These are phyloP conservation scores for Cuculus canorus DNA, from an alignment of 2,797 vertebrate genomes.

Conservation along the genomic window DNA sequence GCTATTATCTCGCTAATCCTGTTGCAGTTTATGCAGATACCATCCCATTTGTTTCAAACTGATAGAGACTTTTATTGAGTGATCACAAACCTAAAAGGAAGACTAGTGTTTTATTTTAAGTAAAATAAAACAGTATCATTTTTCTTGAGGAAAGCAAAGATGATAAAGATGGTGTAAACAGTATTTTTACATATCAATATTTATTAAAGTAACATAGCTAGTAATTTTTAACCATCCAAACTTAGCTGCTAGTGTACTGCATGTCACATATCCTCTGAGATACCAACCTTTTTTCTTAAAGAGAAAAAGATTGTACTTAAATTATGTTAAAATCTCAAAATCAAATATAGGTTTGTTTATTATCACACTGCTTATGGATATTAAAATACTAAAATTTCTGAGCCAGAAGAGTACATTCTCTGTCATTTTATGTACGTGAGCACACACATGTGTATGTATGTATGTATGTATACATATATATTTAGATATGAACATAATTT, in stretches of 20 bases:
- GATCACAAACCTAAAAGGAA: conserved; percentile 18
- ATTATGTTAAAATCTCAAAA: background rate
- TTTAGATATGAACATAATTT: background rate
- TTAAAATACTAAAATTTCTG: background rate
- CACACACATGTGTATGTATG: background rate
- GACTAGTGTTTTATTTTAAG: background rate
- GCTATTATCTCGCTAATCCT: background rate
- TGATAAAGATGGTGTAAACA: background rate
- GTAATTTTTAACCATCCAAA: background rate
- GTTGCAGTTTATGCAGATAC: conserved; percentile 3
- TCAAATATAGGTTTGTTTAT: background rate
- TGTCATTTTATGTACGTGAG: background rate
- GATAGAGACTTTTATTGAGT: background rate
- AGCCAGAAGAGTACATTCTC: background rate
- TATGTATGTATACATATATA: background rate
- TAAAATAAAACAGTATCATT: background rate
- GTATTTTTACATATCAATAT: background rate
- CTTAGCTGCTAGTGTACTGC: background rate
- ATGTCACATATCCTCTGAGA: background rate
- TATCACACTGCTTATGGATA: background rate
- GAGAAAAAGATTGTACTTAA: background rate
- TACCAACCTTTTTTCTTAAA: background rate
- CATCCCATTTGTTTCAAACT: conserved; percentile 25
- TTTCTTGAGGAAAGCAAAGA: background rate
- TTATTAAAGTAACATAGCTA: background rate